These are phyloP conservation scores for Tachina fera DNA, from an alignment of 2,888 invertebrate species.

Conservation along the genomic window DNA sequence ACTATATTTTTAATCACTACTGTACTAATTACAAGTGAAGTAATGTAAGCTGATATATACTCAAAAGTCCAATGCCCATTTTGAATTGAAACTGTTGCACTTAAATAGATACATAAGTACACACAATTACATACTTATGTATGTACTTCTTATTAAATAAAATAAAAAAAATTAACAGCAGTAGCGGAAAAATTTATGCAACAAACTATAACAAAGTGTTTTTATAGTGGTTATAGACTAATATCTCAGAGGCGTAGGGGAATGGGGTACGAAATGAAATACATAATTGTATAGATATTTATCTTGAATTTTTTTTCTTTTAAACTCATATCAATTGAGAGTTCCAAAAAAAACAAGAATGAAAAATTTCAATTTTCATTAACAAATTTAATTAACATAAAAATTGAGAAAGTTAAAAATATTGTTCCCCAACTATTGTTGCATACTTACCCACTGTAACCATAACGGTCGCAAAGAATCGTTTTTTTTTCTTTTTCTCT, in stretches of 20 bases:
- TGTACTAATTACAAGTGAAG: constrained; percentile 12
- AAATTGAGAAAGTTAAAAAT: too few relatives aligned
- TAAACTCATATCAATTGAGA: too few relatives aligned
- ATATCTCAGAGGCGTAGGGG: background rate
- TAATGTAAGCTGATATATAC: constrained; percentile 22
- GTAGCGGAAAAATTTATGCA: constrained; percentile 14
- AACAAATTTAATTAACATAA: too few relatives aligned
- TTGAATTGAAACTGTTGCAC: constrained; percentile 44
- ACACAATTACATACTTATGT: too few relatives aligned
- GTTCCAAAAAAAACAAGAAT: too few relatives aligned
- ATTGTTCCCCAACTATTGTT: too few relatives aligned
- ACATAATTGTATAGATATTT: too few relatives aligned
- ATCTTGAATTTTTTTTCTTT: too few relatives aligned
- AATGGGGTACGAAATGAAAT: background rate
- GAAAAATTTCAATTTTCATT: too few relatives aligned
- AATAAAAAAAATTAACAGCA: constrained; percentile 11
- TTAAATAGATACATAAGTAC: too few relatives aligned
- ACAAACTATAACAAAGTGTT: constrained; percentile 30
- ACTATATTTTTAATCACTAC: background rate
- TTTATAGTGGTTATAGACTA: background rate
- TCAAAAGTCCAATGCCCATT: constrained; percentile 60
- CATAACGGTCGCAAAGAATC: constrained; percentile 2
- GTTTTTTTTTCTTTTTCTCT: background rate
- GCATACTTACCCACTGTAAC: background rate
- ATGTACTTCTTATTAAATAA: constrained; percentile 26